These are phyloP conservation scores for Zygogramma bicolorata DNA, from an alignment of 2,888 invertebrate species.

Conservation along the genomic window DNA sequence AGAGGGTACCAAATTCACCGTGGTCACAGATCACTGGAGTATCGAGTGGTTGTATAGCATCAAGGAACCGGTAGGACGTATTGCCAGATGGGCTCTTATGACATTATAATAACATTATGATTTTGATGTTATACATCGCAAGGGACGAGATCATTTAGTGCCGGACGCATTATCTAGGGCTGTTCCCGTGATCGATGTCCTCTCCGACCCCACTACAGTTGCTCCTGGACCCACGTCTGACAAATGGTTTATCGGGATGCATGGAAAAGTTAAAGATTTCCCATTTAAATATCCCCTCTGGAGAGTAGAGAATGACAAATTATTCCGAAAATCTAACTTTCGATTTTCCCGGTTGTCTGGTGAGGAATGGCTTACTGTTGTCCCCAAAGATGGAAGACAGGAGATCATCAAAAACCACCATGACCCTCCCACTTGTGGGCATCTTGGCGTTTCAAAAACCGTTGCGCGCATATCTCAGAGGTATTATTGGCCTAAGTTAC, in stretches of 20 bases:
- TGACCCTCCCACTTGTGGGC: conserved; percentile 27
- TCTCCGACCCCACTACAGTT: neutral
- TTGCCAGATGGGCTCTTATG: no score
- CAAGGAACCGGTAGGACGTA: no score
- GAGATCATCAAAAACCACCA: conserved; percentile 19
- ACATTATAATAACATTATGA: no score
- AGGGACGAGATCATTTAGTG: conserved; percentile 38
- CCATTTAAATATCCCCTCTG: neutral
- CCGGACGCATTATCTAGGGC: conserved; percentile 40
- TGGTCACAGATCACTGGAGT: no score
- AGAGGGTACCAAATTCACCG: no score
- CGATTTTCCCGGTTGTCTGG: neutral
- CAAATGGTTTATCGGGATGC: neutral
- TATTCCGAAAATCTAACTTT: neutral
- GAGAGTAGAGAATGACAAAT: neutral
- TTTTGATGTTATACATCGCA: no score
- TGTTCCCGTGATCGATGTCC: neutral
- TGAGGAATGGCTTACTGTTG: conserved; percentile 20
- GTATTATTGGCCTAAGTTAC: conserved; percentile 20
- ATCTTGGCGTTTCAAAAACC: conserved; percentile 27
- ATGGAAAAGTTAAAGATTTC: neutral
- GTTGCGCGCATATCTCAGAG: no score
- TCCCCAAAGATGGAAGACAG: conserved; percentile 12
- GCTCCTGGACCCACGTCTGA: neutral
- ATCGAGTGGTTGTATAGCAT: no score